These are phyloP conservation scores for Cladopsammia gracilis DNA, from an alignment of 64 coral and sea anemone species.

Conservation along the genomic window DNA sequence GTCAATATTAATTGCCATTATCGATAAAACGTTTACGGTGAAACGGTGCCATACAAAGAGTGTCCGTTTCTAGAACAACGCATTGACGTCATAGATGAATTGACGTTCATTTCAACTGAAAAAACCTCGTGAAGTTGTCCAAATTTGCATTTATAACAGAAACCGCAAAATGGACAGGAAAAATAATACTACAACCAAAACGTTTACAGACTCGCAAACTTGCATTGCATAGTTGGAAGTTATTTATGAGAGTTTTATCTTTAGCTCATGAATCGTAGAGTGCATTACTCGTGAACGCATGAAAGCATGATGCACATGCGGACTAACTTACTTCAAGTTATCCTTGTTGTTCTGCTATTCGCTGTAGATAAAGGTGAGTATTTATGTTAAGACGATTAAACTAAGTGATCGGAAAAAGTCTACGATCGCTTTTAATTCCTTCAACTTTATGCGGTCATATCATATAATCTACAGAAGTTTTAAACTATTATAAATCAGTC, in stretches of 20 bases:
- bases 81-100: slow-evolving; percentile 1
- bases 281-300: no score
- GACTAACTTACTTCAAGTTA: neutral
- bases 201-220: no score
- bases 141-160: neutral
- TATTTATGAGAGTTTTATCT: no score
- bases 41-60: neutral
- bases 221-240: no score
- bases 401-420: no score
- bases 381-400: neutral
- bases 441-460: no score
- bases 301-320: neutral
- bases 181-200: no score
- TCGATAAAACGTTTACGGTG: neutral
- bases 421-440: no score
- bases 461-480: no score
- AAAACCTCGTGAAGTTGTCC: neutral
- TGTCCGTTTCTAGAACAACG: slow-evolving; percentile 1
- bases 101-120: neutral
- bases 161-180: neutral
- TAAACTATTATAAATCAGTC: no score
- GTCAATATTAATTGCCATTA: no score
- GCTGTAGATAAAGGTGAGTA: neutral
- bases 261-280: no score
- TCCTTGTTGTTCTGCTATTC: neutral